Evolutionary conservation across 2,113 vertebrate genomes (phyloP).

Genomic region (Charadrius vociferus): DNA sequence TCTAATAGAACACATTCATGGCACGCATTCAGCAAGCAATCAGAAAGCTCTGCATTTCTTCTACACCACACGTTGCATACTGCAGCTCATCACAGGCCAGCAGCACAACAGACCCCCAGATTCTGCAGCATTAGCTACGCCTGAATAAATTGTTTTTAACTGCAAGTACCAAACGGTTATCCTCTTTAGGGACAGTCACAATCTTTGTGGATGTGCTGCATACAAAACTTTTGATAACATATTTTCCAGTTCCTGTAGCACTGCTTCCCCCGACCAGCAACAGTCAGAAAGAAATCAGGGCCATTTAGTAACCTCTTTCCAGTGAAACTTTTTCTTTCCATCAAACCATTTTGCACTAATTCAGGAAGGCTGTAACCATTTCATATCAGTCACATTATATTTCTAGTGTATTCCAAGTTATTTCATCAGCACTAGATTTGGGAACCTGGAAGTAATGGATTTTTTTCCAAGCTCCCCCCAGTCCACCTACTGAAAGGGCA

Average conservation of each 20-base stretch:
- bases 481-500: neutral
- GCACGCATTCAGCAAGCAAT: neutral
- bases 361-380: neutral
- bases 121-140: neutral
- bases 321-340: neutral
- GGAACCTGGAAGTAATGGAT: neutral
- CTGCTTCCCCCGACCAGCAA: neutral
- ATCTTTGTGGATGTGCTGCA: neutral
- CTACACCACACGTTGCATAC: neutral
- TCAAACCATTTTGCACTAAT: neutral
- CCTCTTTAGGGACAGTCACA: neutral
- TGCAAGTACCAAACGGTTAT: neutral
- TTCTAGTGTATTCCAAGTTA: neutral
- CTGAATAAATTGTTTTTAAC: neutral
- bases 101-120: neutral
- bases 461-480: neutral
- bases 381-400: neutral
- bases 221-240: neutral
- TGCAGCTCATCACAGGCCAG: neutral
- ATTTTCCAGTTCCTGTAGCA: neutral
- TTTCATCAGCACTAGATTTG: neutral
- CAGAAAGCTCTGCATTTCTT: neutral
- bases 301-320: neutral
- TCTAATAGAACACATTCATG: neutral
- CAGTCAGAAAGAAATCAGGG: neutral